Conservation (phyloP, 2,888 invertebrate genomes). For the Loripinus fragilis region DNA sequence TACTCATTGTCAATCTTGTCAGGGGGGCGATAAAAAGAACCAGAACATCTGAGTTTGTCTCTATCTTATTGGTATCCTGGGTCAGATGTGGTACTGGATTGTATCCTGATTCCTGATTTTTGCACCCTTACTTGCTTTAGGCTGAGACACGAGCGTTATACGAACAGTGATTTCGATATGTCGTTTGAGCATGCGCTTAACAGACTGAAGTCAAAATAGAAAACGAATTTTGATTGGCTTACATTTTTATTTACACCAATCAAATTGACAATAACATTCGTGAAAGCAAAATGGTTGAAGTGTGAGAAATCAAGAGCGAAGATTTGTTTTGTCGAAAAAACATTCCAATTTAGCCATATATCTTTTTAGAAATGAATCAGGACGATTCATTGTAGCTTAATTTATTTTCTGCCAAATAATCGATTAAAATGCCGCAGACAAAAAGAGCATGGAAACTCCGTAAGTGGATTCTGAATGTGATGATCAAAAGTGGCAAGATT, state of each 20-base stretch:
- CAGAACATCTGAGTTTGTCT: too few relatives aligned
- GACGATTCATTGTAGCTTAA: too few relatives aligned
- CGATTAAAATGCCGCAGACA: constrained; percentile 78
- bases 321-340: not conserved
- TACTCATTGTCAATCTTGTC: too few relatives aligned
- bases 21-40: too few relatives aligned
- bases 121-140: too few relatives aligned
- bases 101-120: too few relatives aligned
- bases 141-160: not conserved
- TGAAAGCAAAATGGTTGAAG: constrained; percentile 23
- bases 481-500: too few relatives aligned
- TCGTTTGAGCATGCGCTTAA: not conserved
- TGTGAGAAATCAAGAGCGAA: constrained; percentile 25
- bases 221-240: not conserved
- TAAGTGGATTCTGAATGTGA: too few relatives aligned
- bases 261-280: not conserved
- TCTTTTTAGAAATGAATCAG: too few relatives aligned
- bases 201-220: not conserved
- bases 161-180: not conserved
- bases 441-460: constrained; percentile 93
- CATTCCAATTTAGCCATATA: too few relatives aligned
- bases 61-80: too few relatives aligned
- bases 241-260: not conserved
- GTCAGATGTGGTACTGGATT: too few relatives aligned
- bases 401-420: not conserved